These are phyloP conservation scores for Atethmia centrago DNA, from an alignment of 2,888 invertebrate species.

Conservation along the genomic window DNA sequence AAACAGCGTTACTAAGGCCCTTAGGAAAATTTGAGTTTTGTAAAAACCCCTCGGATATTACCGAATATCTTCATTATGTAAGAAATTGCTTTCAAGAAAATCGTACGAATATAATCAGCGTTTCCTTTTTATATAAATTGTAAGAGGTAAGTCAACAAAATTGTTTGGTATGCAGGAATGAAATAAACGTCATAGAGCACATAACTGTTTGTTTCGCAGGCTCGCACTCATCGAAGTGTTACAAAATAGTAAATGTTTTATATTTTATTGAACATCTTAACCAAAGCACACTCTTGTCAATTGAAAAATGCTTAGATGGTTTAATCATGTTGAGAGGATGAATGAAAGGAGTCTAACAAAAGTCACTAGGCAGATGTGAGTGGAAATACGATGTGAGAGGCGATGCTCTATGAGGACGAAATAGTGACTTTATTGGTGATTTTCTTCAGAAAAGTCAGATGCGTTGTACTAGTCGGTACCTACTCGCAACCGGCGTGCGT, in stretches of 20 bases:
- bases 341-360: neutral
- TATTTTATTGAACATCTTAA: neutral
- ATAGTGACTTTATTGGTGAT: neutral
- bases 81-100: slow-evolving; percentile 69
- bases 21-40: slow-evolving; percentile 68
- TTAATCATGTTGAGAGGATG: neutral
- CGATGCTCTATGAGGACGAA: no score
- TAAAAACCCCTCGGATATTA: slow-evolving; percentile 67
- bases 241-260: no score
- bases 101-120: slow-evolving; percentile 47
- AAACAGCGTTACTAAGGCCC: slow-evolving; percentile 68
- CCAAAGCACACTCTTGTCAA: neutral
- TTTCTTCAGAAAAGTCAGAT: neutral
- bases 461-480: neutral
- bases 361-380: neutral
- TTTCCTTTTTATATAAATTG: slow-evolving; percentile 41
- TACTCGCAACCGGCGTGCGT: neutral
- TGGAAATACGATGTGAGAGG: neutral
- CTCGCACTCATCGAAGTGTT: neutral
- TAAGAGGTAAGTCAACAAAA: slow-evolving; percentile 21
- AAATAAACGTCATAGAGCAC: neutral
- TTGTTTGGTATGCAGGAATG: neutral
- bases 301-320: neutral
- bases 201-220: neutral
- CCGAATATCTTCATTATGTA: slow-evolving; percentile 72